Percentiles rank a stretch among this genome's conserved stretches.
phyloP scores from a whole-genome alignment of 2,113 vertebrate species.

The Dromiciops gliroides region DNA sequence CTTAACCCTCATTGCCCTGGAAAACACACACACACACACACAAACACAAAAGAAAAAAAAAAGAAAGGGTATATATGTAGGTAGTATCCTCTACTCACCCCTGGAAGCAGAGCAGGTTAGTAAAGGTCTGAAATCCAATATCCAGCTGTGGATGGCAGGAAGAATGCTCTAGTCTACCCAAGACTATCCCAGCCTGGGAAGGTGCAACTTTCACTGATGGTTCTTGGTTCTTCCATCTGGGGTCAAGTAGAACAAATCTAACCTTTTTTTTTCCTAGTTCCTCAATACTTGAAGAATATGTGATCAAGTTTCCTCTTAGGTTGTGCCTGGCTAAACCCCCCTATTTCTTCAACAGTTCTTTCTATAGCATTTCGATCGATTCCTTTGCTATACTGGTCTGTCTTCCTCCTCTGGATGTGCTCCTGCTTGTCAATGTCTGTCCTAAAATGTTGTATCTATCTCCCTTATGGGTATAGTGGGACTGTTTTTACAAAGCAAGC shows the following conservation, averaged over 20 bases:
- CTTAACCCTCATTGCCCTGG: too few relatives aligned
- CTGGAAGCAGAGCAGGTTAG: not conserved
- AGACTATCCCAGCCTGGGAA: not conserved
- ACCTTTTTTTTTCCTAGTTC: not conserved
- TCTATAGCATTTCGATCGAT: not conserved
- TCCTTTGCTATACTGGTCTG: not conserved
- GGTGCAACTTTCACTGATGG: not conserved
- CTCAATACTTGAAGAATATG: not conserved
- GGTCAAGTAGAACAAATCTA: not conserved
- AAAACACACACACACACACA: too few relatives aligned
- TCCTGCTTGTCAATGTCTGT: not conserved
- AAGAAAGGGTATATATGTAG: not conserved
- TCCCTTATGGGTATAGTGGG: not conserved
- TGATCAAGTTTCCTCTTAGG: not conserved
- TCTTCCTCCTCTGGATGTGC: not conserved
- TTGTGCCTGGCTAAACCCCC: not conserved
- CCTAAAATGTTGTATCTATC: not conserved
- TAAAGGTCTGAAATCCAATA: too few relatives aligned
- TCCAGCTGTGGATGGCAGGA: not conserved
- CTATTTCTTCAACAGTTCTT: not conserved
- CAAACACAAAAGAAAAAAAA: too few relatives aligned
- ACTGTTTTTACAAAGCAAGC: not conserved
- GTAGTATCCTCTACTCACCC: not conserved
- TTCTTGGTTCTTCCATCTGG: not conserved
- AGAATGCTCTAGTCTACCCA: not conserved